Conservation (phyloP, 2,113 vertebrate species). For the Toxostoma redivivum region DNA sequence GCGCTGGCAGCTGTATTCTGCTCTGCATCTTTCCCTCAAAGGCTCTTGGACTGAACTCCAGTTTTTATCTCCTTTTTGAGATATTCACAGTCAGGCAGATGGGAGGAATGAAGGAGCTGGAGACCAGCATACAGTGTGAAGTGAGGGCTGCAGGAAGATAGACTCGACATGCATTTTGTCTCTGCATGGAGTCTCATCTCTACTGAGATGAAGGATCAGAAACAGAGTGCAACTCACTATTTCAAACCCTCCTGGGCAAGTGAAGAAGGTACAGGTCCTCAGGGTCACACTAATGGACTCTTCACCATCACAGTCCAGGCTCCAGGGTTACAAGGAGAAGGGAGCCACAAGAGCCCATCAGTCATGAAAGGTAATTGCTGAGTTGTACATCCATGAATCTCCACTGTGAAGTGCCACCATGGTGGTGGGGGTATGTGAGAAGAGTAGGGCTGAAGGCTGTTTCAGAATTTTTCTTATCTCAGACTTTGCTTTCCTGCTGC, state of each 20-base stretch:
- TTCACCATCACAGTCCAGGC: neutral
- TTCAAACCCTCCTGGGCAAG: neutral
- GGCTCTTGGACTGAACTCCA: neutral
- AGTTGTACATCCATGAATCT: neutral
- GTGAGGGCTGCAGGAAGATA: neutral
- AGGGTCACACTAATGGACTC: neutral
- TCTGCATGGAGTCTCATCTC: neutral
- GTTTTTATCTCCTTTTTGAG: neutral
- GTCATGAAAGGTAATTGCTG: neutral
- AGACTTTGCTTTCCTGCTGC: neutral
- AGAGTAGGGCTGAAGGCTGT: neutral
- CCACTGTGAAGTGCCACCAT: neutral
- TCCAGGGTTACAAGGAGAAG: neutral
- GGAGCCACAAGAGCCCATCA: neutral
- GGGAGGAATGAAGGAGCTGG: neutral
- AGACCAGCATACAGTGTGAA: neutral
- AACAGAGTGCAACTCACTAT: neutral
- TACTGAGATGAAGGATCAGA: neutral
- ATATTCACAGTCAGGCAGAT: neutral
- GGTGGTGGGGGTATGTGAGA: neutral
- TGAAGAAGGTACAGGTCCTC: neutral
- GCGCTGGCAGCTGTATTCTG: neutral
- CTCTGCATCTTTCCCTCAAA: neutral
- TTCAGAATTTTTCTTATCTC: neutral
- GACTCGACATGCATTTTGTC: neutral